Conservation (phyloP, 2,888 invertebrate species). For the Icerya purchasi region DNA sequence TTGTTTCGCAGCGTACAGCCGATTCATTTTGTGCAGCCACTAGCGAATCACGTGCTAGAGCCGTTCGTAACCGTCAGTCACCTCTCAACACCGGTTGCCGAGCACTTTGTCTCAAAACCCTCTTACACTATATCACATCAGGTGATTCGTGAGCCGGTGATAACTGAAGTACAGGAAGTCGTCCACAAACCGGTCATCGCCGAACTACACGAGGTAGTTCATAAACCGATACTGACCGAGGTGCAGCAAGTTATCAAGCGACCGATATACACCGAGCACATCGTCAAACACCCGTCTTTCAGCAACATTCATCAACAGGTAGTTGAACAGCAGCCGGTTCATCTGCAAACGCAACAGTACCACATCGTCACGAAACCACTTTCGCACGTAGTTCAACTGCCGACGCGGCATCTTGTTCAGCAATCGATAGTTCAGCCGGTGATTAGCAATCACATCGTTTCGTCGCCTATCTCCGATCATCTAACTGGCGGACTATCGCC, state of each 20-base stretch:
- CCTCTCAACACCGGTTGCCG: neutral
- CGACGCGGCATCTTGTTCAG: conserved; percentile 8
- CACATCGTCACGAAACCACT: conserved; percentile 6
- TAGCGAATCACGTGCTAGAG: neutral
- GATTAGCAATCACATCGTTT: conserved; percentile 2
- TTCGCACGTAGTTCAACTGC: conserved; percentile 8
- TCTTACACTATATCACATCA: conserved; percentile 11
- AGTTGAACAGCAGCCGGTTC: conserved; percentile 7
- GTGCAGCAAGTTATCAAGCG: conserved; percentile 14
- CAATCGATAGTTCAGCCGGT: conserved; percentile 1
- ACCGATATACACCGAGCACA: conserved; percentile 13
- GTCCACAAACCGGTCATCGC: conserved; percentile 12
- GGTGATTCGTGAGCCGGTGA: conserved; percentile 13
- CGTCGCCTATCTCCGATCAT: neutral
- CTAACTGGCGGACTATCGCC: neutral
- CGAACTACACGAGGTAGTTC: conserved; percentile 12
- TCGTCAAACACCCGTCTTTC: conserved; percentile 9
- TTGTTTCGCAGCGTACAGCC: no score
- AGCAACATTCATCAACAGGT: conserved; percentile 9
- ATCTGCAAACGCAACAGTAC: conserved; percentile 2
- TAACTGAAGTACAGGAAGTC: conserved; percentile 13
- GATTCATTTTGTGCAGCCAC: no score
- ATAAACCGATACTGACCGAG: conserved; percentile 13
- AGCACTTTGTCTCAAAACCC: neutral
- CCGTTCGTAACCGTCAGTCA: neutral